phyloP scores from a whole-genome alignment of 2,113 vertebrate genomes.

The Poeciliopsis retropinna region DNA sequence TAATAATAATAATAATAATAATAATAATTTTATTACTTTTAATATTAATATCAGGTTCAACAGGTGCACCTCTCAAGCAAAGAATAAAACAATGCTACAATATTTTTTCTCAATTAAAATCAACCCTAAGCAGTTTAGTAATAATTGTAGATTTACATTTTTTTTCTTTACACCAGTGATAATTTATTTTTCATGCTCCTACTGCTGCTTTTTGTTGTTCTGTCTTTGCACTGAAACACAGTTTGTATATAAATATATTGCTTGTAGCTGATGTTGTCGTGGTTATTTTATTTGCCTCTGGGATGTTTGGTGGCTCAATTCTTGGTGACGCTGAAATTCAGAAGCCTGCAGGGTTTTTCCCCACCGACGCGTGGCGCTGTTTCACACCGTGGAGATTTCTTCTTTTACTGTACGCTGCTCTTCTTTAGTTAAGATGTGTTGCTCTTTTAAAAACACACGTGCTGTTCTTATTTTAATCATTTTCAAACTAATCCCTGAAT shows the following conservation, averaged over 20 bases:
- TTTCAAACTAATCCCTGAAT: not conserved
- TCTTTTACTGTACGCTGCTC: not conserved
- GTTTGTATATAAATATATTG: not conserved
- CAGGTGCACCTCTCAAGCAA: too few relatives aligned
- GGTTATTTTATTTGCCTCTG: not conserved
- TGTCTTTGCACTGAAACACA: too few relatives aligned
- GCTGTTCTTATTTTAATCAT: not conserved
- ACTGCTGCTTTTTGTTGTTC: too few relatives aligned
- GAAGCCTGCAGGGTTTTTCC: not conserved
- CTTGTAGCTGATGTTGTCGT: not conserved
- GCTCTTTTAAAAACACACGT: not conserved
- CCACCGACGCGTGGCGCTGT: conserved; percentile 69
- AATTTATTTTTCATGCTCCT: too few relatives aligned
- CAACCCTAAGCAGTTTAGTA: too few relatives aligned
- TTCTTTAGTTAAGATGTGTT: not conserved
- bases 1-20: too few relatives aligned
- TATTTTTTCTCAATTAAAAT: too few relatives aligned
- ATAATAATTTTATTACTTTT: too few relatives aligned
- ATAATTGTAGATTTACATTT: too few relatives aligned
- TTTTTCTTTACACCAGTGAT: too few relatives aligned
- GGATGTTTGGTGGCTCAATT: not conserved
- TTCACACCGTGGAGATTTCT: conserved; percentile 16
- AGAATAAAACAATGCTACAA: too few relatives aligned
- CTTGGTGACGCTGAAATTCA: not conserved
- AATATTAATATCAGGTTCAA: too few relatives aligned